Conservation (phyloP, 37 sponge, comb jelly and placozoan species). For the Corticium candelabrum region DNA sequence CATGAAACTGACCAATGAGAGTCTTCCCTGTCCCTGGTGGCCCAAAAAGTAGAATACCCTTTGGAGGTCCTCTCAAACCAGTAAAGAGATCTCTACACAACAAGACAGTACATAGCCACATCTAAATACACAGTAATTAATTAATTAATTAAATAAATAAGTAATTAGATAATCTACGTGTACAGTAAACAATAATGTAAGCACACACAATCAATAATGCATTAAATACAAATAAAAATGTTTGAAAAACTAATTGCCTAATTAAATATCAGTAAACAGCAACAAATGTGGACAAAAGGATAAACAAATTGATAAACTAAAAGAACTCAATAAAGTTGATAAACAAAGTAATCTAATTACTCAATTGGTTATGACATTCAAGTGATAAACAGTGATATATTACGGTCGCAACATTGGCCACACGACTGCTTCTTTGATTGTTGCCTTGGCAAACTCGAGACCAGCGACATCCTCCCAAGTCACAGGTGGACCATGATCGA, state of each 20-base stretch:
- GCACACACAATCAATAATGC: too few species aligned
- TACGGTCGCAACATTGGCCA: slow-evolving; percentile 98
- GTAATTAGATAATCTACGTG: too few species aligned
- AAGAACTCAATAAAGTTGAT: too few species aligned
- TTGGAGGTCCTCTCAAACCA: slow-evolving; percentile 95
- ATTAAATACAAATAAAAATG: neutral
- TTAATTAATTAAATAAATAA: neutral
- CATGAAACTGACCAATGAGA: slow-evolving; percentile 36
- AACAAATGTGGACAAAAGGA: too few species aligned
- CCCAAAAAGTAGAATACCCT: slow-evolving; percentile 94
- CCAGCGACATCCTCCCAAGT: slow-evolving; percentile 96
- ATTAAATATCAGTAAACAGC: too few species aligned
- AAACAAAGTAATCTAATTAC: neutral
- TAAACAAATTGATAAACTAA: neutral
- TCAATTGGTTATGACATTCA: neutral
- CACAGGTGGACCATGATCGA: slow-evolving; percentile 85
- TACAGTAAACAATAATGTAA: too few species aligned
- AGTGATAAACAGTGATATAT: neutral
- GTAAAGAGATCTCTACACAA: slow-evolving; percentile 81
- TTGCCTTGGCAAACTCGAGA: slow-evolving; percentile 85
- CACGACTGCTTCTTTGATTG: slow-evolving; percentile 93
- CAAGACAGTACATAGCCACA: too few species aligned
- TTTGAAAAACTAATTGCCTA: too few species aligned
- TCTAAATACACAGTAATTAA: neutral
- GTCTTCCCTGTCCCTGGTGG: slow-evolving; percentile 99